phyloP scores from a whole-genome alignment of 2,113 vertebrate genomes.

The Cinclus mexicanus region DNA sequence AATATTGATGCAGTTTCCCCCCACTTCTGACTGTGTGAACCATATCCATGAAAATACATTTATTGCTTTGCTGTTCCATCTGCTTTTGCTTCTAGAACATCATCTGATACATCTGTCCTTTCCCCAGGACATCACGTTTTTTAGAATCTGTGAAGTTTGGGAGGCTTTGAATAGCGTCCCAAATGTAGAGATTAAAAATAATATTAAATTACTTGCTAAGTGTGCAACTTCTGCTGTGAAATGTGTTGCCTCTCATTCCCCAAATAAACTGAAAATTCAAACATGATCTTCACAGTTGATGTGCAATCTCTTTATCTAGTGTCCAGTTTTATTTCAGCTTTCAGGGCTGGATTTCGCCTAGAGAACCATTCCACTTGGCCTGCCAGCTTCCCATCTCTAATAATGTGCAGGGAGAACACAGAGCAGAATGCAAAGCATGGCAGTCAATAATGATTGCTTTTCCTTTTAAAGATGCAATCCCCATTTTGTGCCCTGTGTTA shows the following conservation, averaged over 20 bases:
- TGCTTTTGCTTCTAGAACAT: not conserved
- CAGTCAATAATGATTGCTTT: not conserved
- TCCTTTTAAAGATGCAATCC: not conserved
- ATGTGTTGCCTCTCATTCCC: not conserved
- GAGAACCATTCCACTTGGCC: not conserved
- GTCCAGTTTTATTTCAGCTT: not conserved
- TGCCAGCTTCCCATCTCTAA: not conserved
- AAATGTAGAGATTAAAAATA: not conserved
- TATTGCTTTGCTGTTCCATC: not conserved
- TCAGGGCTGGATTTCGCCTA: not conserved
- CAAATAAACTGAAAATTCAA: not conserved
- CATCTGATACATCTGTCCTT: not conserved
- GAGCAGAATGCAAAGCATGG: not conserved
- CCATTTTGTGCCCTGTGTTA: not conserved
- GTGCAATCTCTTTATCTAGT: not conserved
- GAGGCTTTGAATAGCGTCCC: not conserved
- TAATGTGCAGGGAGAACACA: not conserved
- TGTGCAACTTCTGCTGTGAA: not conserved
- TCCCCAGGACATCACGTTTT: not conserved
- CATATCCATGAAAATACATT: not conserved
- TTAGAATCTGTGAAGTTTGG: not conserved
- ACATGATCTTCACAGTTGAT: not conserved
- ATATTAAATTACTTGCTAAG: not conserved
- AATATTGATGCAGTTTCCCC: not conserved
- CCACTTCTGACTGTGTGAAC: not conserved